Evolutionary conservation across 1,140 invertebrate genomes (phyloP).

Genomic region (Orius insidiosus): DNA sequence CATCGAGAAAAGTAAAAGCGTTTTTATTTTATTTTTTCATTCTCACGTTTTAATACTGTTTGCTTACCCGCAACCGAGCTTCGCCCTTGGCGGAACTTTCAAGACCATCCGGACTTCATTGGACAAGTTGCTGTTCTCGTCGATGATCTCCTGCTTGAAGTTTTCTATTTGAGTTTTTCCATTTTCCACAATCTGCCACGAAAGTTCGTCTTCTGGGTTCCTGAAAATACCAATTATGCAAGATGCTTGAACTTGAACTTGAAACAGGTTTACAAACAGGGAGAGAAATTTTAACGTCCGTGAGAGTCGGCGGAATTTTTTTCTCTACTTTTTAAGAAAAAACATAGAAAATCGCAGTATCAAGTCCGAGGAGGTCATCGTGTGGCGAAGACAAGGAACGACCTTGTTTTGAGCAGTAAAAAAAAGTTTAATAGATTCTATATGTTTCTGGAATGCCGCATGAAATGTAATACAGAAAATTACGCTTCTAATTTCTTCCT

Average conservation of each 20-base stretch:
- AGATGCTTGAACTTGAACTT: neutral
- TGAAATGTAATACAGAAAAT: neutral
- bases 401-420: neutral
- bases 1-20: neutral
- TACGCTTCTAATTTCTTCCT: neutral
- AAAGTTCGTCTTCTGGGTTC: slow-evolving; percentile 48
- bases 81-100: slow-evolving; percentile 43
- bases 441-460: neutral
- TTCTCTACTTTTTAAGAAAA: neutral
- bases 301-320: neutral
- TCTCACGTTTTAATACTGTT: neutral
- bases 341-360: neutral
- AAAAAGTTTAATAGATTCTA: neutral
- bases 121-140: slow-evolving; percentile 3
- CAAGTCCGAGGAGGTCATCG: neutral
- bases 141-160: slow-evolving; percentile 16
- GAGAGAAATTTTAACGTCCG: neutral
- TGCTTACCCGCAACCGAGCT: slow-evolving; percentile 44
- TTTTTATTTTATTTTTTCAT: neutral
- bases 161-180: slow-evolving; percentile 18
- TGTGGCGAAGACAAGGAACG: neutral
- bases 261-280: neutral
- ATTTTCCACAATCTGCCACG: slow-evolving; percentile 51
- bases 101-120: slow-evolving; percentile 39
- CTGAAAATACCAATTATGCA: slow-evolving; percentile 23